Evolutionary conservation across 2,888 invertebrate species (phyloP).

Genomic region (Teleogryllus oceanicus): DNA sequence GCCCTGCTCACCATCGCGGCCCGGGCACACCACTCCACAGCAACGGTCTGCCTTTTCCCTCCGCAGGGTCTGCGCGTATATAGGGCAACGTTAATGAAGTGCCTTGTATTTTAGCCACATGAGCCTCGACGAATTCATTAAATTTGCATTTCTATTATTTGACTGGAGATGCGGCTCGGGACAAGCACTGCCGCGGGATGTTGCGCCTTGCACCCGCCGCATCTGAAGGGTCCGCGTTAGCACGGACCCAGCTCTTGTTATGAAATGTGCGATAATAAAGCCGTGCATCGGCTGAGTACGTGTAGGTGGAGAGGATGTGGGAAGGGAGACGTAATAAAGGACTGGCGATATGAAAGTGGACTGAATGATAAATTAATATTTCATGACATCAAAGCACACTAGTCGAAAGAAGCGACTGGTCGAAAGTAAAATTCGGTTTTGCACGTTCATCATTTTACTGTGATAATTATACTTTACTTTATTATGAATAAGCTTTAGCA

Average conservation of each 20-base stretch:
- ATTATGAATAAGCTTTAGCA: no score
- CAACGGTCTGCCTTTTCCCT: neutral
- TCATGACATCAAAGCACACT: no score
- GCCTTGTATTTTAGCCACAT: constrained; percentile 9
- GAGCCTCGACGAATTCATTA: constrained; percentile 3
- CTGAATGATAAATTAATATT: no score
- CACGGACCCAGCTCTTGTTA: neutral
- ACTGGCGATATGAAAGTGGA: no score
- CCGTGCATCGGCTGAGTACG: neutral
- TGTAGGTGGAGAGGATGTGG: no score
- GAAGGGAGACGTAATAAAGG: no score
- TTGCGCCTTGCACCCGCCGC: neutral
- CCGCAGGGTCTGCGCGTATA: neutral
- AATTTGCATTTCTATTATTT: constrained; percentile 18
- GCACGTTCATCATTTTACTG: no score
- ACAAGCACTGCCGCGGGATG: neutral
- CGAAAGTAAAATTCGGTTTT: no score
- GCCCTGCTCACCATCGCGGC: no score
- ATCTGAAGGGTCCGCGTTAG: neutral
- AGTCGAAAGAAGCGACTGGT: no score
- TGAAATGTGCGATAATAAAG: neutral
- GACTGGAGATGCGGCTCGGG: neutral
- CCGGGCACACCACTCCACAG: no score
- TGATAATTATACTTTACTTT: no score
- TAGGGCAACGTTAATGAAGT: constrained; percentile 18